Evolutionary conservation across 1,140 invertebrate species (phyloP).

Genomic region (Brevipalpus yothersi): DNA sequence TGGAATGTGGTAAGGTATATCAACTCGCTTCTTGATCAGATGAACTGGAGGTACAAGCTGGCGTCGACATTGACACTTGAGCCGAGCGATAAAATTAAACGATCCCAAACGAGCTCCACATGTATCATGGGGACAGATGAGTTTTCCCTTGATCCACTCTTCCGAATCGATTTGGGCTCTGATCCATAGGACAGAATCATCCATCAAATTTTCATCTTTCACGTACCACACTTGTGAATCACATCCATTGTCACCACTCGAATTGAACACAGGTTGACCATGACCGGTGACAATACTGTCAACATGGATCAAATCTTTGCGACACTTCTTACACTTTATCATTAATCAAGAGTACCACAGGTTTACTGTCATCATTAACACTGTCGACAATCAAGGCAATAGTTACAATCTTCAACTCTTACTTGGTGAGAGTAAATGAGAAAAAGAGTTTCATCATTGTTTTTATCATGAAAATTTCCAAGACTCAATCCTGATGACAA

Average conservation of each 20-base stretch:
- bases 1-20: background rate
- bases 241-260: background rate
- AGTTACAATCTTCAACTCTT: too few relatives aligned
- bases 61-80: conserved; percentile 28
- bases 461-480: too few relatives aligned
- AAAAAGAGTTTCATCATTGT: too few relatives aligned
- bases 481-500: too few relatives aligned
- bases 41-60: conserved; percentile 22
- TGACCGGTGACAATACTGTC: background rate
- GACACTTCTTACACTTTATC: background rate
- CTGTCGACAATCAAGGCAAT: too few relatives aligned
- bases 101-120: conserved; percentile 29
- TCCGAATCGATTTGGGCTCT: conserved; percentile 10
- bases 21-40: conserved; percentile 1
- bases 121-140: conserved; percentile 24
- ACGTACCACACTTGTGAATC: background rate
- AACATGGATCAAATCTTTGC: background rate
- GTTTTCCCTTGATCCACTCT: conserved; percentile 31
- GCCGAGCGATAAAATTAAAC: conserved; percentile 32
- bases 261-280: background rate
- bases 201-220: background rate
- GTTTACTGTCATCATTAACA: too few relatives aligned
- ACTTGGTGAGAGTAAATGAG: too few relatives aligned
- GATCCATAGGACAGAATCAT: conserved; percentile 4
- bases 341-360: background rate